Evolutionary conservation across 30 jellyfish, hydroid and myxozoan genomes (phyloP), one percentile per base, ranked within the genome.

Genomic region (Catostylus mosaicus): DNA sequence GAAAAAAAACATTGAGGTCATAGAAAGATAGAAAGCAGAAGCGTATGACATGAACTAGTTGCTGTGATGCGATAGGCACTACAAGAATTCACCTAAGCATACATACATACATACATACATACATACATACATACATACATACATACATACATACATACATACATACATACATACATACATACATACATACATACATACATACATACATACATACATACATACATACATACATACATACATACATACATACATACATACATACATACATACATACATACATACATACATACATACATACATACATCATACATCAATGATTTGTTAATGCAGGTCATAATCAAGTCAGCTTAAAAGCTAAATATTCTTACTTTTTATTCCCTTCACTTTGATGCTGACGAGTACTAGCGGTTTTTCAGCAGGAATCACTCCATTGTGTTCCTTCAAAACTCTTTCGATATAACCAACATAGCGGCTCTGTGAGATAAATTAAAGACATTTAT

Each of bases 391-490:
- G 35, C 93, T 82, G 32, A 46, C 80, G 20, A 93, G 75, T 1
- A 75, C 81, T 26, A 93, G 74, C 47, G 96, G 97, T 46, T 47
- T 76, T 30, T 88, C 94, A 4, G 92, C 72, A 1, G 98, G 97
- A 36, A 93, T 31, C 40, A 84, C 80, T 43, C 97, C 96, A 23
- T 83, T 80, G 88, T 88, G 67, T 3, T 87, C 97, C 26, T 74
- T 67, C 33, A 93, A 32, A 2, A 83, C 96, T 57, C 64, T 73
- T 63, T 93, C 98, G 23, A 93, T 47, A 73, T 93, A 93, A 22
- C 94, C 96, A 77, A 93, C 98, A 71, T 93, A 93, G 12, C 98
- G 98, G 80, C 97, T 87, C 98, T 93, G 77, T 3, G 67, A 61
- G 20, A 20, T 38, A 43, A 65, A 61, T n/a, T n/a, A 32, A 36